A percentile compares a stretch with the other conserved stretches of the same genome.
Evolutionary conservation across 2,797 vertebrate genomes (phyloP).

Genomic region (Aeoliscus strigatus): DNA sequence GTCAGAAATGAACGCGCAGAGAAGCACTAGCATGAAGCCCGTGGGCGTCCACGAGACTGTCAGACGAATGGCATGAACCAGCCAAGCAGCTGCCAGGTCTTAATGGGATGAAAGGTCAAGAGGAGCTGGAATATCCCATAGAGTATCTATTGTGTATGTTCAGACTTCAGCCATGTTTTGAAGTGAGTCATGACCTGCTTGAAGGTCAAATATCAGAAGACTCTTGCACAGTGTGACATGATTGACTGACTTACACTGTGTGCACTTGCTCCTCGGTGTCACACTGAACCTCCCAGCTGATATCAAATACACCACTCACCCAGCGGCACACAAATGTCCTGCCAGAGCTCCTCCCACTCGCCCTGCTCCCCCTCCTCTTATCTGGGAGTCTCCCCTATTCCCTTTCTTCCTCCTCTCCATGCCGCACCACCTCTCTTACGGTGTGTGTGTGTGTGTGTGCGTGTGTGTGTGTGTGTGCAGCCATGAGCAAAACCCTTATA

Average conservation of each 20-base stretch:
- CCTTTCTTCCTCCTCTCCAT: constrained; percentile 9
- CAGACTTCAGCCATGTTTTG: too few relatives aligned
- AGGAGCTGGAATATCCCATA: too few relatives aligned
- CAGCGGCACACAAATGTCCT: constrained; percentile 26
- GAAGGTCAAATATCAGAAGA: too few relatives aligned
- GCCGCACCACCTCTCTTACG: constrained; percentile 12
- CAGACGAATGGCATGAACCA: too few relatives aligned
- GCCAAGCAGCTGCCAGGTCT: too few relatives aligned
- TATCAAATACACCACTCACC: constrained; percentile 32
- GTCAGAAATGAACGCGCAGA: too few relatives aligned
- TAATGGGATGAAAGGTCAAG: too few relatives aligned
- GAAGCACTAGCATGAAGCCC: too few relatives aligned
- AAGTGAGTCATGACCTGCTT: too few relatives aligned
- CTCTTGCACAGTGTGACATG: too few relatives aligned
- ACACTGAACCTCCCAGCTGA: constrained; percentile 28
- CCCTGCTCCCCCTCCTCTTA: constrained; percentile 18
- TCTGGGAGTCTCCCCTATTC: constrained; percentile 17
- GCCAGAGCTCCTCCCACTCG: constrained; percentile 33
- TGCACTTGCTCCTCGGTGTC: constrained; percentile 14
- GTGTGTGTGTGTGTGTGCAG: constrained; percentile 29
- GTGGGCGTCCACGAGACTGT: too few relatives aligned
- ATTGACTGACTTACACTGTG: constrained; percentile 5
- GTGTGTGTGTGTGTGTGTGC: constrained; percentile 11
- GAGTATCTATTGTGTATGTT: too few relatives aligned
- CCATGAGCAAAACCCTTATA: constrained; percentile 58